Evolutionary conservation across 2,797 vertebrate genomes (phyloP).

Genomic region (Loris lydekkerianus): DNA sequence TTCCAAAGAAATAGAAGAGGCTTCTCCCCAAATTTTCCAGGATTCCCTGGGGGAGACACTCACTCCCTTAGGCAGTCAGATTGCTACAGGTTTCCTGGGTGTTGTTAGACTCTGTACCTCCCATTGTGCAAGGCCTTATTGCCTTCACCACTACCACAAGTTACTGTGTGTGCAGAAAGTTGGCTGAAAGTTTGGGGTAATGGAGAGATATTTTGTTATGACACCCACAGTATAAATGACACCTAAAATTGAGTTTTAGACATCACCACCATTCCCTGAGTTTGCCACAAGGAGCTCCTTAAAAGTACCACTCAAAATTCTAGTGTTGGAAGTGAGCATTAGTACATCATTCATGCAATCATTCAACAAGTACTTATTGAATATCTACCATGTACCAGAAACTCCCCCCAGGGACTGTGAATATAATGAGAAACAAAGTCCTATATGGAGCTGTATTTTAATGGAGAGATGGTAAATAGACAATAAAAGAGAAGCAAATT

Average conservation of each 20-base stretch:
- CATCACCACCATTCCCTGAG: neutral
- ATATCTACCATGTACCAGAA: neutral
- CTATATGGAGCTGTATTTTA: neutral
- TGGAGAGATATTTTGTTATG: neutral
- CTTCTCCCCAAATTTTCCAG: neutral
- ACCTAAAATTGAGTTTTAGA: neutral
- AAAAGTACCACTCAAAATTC: neutral
- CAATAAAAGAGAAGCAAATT: constrained; percentile 10
- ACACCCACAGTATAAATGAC: neutral
- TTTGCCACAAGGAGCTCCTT: neutral
- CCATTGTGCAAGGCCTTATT: neutral
- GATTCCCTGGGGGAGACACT: neutral
- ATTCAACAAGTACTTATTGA: neutral
- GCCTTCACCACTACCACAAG: neutral
- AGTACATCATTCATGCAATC: neutral
- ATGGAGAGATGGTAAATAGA: neutral
- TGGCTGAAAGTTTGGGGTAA: neutral
- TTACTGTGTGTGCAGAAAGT: neutral
- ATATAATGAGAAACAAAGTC: neutral
- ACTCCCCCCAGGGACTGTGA: neutral
- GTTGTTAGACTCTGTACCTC: neutral
- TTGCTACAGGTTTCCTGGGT: neutral
- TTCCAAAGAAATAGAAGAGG: neutral
- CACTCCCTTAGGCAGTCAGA: neutral
- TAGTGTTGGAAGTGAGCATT: neutral